A percentile compares a stretch with the other conserved stretches of the same genome.
Evolutionary conservation across 2,888 invertebrate genomes (phyloP).

Genomic region (Plebejus melissa): DNA sequence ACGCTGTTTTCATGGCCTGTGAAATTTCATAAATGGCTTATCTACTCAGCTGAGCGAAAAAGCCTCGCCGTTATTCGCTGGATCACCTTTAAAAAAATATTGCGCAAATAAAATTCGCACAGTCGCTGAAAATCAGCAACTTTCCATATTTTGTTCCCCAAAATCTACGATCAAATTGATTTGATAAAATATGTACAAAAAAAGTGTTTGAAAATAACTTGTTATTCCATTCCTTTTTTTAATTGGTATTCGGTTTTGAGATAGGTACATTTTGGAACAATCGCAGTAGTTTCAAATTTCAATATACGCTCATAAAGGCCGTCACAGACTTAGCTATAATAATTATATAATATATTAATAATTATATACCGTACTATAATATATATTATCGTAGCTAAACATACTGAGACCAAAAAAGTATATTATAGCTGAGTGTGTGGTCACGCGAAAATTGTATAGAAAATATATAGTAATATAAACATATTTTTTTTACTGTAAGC

Average conservation of each 20-base stretch:
- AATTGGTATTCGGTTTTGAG: not conserved
- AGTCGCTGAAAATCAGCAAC: not conserved
- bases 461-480: no score
- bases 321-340: no score
- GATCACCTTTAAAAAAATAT: conserved; percentile 15
- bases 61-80: conserved; percentile 5
- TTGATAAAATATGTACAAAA: not conserved
- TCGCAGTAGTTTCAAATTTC: no score
- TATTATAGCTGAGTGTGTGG: no score
- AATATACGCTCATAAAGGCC: no score
- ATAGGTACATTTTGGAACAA: not conserved
- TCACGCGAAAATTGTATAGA: no score
- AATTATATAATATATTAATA: no score
- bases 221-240: not conserved
- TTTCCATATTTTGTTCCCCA: not conserved
- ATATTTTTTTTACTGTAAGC: no score
- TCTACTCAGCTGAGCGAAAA: conserved; percentile 10
- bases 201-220: not conserved
- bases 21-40: conserved; percentile 7
- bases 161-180: not conserved
- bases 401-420: no score
- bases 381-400: no score
- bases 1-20: not conserved
- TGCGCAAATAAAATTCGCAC: conserved; percentile 1
- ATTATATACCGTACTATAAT: no score